Evolutionary conservation across 2,888 invertebrate species (phyloP).

Genomic region (Xestia sexstrigata): DNA sequence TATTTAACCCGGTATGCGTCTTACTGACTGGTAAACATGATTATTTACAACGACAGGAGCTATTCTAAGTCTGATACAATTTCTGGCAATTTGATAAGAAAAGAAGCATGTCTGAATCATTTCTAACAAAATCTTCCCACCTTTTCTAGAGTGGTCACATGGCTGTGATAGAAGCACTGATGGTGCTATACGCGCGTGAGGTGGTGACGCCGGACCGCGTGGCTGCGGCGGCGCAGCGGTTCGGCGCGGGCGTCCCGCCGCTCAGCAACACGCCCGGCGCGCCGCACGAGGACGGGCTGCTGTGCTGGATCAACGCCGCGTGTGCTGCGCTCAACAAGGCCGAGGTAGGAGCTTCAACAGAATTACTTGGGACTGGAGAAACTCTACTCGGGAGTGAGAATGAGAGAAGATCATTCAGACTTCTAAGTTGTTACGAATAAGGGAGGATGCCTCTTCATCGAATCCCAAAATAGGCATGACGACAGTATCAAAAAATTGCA

Average conservation of each 20-base stretch:
- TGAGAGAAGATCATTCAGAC: neutral
- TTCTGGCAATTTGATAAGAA: neutral
- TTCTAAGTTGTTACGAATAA: neutral
- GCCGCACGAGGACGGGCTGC: slow-evolving; percentile 94
- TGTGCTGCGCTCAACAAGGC: slow-evolving; percentile 93
- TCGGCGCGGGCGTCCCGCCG: slow-evolving; percentile 85
- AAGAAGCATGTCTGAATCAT: neutral
- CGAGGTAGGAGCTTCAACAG: slow-evolving; percentile 74
- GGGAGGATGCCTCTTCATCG: neutral
- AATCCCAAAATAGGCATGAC: too few species aligned
- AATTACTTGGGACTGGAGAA: neutral
- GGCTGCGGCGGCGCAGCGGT: slow-evolving; percentile 95
- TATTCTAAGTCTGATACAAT: neutral
- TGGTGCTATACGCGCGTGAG: slow-evolving; percentile 98
- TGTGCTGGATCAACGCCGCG: slow-evolving; percentile 97
- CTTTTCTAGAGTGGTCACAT: slow-evolving; percentile 97
- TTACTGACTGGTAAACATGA: neutral
- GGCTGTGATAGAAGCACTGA: slow-evolving; percentile 98
- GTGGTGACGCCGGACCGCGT: slow-evolving; percentile 97
- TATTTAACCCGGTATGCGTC: neutral
- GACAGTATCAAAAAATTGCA: too few species aligned
- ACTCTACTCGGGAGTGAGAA: neutral
- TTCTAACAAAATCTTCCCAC: neutral
- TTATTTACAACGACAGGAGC: neutral
- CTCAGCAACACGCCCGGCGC: slow-evolving; percentile 60